Evolutionary conservation across 2,888 invertebrate genomes (phyloP).

Genomic region (Caradrina kadenii): DNA sequence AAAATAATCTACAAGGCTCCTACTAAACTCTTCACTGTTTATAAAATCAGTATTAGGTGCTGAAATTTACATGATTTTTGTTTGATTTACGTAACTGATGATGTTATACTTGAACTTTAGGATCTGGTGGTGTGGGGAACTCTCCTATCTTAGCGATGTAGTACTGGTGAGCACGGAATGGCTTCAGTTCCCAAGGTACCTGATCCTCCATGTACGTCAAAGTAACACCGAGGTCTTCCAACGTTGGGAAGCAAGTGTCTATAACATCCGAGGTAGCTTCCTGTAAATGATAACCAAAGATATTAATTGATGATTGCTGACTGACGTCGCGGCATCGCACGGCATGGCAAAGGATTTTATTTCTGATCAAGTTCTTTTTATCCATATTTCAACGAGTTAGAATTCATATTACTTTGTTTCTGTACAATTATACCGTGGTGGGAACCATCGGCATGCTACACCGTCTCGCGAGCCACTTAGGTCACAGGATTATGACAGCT

Average conservation of each 20-base stretch:
- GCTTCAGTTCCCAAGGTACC: conserved; percentile 95
- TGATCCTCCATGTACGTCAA: conserved; percentile 94
- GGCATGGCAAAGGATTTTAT: too few species aligned
- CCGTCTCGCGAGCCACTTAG: too few species aligned
- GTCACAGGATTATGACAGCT: too few species aligned
- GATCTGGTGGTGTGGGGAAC: conserved; percentile 93
- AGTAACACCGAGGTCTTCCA: conserved; percentile 96
- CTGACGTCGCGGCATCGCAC: too few species aligned
- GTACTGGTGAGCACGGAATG: conserved; percentile 92
- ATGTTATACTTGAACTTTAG: conserved; percentile 75
- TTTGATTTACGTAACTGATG: conserved; percentile 15
- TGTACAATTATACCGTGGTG: too few species aligned
- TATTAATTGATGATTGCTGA: not conserved
- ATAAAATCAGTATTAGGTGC: conserved; percentile 24
- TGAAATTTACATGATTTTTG: conserved; percentile 41
- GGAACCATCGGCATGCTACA: too few species aligned
- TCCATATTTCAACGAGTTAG: too few species aligned
- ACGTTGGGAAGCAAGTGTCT: conserved; percentile 92
- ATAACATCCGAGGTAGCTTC: conserved; percentile 94
- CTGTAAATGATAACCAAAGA: conserved; percentile 78
- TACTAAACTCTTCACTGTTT: conserved; percentile 22
- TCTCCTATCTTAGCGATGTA: conserved; percentile 95
- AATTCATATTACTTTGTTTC: too few species aligned
- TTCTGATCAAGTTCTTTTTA: too few species aligned
- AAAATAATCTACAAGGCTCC: conserved; percentile 66